Percentiles rank a stretch among this genome's conserved stretches.
Evolutionary conservation across 1,140 invertebrate species (phyloP).

Genomic region (Cyrtorhinus lividipennis): DNA sequence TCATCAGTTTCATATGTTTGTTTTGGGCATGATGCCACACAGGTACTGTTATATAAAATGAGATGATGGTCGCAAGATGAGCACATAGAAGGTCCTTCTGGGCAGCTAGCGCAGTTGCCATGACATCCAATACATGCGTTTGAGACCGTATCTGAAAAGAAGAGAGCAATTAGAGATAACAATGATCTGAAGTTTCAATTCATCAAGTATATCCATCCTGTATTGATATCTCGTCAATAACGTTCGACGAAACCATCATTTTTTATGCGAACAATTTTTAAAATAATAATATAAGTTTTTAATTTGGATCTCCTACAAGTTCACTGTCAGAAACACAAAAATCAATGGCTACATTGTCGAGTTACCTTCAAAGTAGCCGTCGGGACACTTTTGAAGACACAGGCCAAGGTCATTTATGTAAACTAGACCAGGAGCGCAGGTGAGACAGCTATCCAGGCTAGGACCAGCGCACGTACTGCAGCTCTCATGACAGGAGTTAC

Average conservation of each 20-base stretch:
- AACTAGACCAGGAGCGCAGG: conserved; percentile 59
- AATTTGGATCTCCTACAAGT: too few species aligned
- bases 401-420: conserved; percentile 60
- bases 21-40: conserved; percentile 59
- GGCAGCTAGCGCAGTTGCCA: conserved; percentile 62
- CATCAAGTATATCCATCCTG: too few species aligned
- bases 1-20: conserved; percentile 69
- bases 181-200: too few species aligned
- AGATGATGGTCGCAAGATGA: conserved; percentile 68
- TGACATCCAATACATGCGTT: conserved; percentile 60
- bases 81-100: conserved; percentile 59
- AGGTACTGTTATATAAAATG: conserved; percentile 60
- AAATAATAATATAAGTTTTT: too few species aligned
- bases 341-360: too few species aligned
- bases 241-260: too few species aligned
- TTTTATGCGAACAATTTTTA: too few species aligned
- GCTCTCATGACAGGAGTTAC: conserved; percentile 49
- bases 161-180: neutral
- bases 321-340: too few species aligned
- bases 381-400: conserved; percentile 65
- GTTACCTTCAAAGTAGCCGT: conserved; percentile 65
- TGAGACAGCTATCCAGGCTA: conserved; percentile 60
- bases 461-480: conserved; percentile 66
- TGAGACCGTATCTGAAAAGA: conserved; percentile 44
- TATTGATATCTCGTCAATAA: too few species aligned